phyloP scores from a whole-genome alignment of 1,140 invertebrate species.

The Brachionus manjavacas region DNA sequence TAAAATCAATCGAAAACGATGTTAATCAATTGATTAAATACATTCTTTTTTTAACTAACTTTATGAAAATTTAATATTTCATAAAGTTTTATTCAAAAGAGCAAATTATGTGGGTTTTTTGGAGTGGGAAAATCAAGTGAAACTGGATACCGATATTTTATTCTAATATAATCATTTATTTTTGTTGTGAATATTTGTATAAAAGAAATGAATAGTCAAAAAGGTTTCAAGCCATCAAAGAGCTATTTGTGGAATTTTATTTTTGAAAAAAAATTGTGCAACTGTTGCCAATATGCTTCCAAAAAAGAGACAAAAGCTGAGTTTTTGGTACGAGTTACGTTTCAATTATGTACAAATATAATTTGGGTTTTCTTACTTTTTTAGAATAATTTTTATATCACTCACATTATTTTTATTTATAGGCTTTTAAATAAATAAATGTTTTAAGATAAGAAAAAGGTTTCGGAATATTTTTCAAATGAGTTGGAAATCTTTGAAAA shows the following conservation, averaged over 20 bases:
- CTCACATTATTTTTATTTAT: not conserved
- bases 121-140: not conserved
- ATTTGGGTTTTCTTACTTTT: not conserved
- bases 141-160: not conserved
- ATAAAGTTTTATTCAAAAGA: not conserved
- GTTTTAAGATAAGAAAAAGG: not conserved
- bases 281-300: not conserved
- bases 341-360: not conserved
- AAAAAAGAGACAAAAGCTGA: not conserved
- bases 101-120: not conserved
- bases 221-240: not conserved
- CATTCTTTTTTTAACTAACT: too few species aligned
- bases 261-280: not conserved
- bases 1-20: too few species aligned
- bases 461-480: not conserved
- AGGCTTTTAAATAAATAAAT: not conserved
- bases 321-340: not conserved
- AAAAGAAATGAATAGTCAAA: not conserved
- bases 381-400: not conserved
- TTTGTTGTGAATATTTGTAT: not conserved
- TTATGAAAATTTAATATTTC: not conserved
- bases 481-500: not conserved
- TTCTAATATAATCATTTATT: not conserved
- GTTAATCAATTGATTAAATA: not conserved
- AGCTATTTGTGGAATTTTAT: not conserved